phyloP scores from a whole-genome alignment of 1,140 invertebrate species.

The Physella acuta region DNA sequence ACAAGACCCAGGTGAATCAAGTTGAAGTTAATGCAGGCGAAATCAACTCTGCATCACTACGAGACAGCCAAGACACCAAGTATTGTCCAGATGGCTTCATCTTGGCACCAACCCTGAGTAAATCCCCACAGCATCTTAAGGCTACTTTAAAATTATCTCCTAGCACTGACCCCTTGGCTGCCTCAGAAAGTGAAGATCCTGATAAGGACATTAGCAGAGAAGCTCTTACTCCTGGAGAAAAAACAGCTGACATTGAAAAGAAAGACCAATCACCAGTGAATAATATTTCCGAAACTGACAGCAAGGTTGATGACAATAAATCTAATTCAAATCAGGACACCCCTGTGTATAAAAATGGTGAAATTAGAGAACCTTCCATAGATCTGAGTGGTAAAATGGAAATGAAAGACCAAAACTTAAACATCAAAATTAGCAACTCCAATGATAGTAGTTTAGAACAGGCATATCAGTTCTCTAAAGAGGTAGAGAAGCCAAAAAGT shows the following conservation, averaged over 20 bases:
- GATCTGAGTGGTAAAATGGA: too few species aligned
- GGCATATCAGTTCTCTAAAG: background rate
- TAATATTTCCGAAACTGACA: too few species aligned
- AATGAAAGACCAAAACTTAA: conserved; percentile 21
- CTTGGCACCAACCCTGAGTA: conserved; percentile 17
- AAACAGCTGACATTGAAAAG: too few species aligned
- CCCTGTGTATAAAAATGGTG: too few species aligned
- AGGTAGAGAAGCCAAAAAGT: background rate
- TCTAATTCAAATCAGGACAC: too few species aligned
- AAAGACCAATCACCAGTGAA: too few species aligned
- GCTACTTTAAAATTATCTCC: background rate
- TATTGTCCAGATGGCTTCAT: conserved; percentile 23
- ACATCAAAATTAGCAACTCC: conserved; percentile 19
- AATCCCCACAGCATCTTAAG: conserved; percentile 21
- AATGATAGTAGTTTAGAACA: background rate
- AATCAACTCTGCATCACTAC: background rate
- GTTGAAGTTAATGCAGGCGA: background rate
- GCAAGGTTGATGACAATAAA: too few species aligned
- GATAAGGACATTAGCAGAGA: too few species aligned
- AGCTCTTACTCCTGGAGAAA: too few species aligned
- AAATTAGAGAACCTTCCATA: too few species aligned
- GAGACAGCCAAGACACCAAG: conserved; percentile 11
- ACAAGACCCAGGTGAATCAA: background rate
- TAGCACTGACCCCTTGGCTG: too few species aligned
- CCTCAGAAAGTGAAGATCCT: too few species aligned